Evolutionary conservation across 2,113 vertebrate genomes (phyloP).

Genomic region (Sakesphorus luctuosus): DNA sequence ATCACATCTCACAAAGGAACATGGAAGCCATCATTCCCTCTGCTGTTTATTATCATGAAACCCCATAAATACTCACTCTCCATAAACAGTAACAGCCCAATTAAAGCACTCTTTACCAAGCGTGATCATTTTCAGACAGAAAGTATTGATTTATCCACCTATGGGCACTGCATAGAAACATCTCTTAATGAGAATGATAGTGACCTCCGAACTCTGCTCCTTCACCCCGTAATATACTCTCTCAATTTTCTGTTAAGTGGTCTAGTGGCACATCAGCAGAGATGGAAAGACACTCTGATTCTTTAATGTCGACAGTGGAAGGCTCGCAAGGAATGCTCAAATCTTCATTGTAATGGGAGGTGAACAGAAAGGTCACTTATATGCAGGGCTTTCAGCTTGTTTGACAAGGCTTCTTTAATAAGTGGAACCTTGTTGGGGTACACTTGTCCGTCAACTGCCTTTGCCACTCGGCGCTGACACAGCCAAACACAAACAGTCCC

Average conservation of each 20-base stretch:
- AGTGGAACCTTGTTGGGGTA: slow-evolving; percentile 47
- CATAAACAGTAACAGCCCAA: slow-evolving; percentile 72
- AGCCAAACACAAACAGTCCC: slow-evolving; percentile 48
- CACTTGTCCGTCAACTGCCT: slow-evolving; percentile 58
- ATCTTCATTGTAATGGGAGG: slow-evolving; percentile 69
- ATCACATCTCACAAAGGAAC: slow-evolving; percentile 47
- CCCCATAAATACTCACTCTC: slow-evolving; percentile 59
- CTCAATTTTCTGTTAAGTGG: slow-evolving; percentile 78
- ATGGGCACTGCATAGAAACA: slow-evolving; percentile 73
- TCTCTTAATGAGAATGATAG: slow-evolving; percentile 79
- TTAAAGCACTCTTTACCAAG: slow-evolving; percentile 76
- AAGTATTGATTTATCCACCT: slow-evolving; percentile 76
- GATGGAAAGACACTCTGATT: slow-evolving; percentile 63
- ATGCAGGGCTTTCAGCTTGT: slow-evolving; percentile 61
- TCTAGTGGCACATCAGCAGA: slow-evolving; percentile 63
- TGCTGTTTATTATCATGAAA: slow-evolving; percentile 71
- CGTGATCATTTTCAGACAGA: slow-evolving; percentile 75
- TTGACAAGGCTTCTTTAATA: slow-evolving; percentile 68
- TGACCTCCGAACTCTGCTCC: slow-evolving; percentile 74
- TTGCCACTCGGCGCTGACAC: background rate
- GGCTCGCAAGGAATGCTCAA: slow-evolving; percentile 56
- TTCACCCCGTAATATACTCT: slow-evolving; percentile 73
- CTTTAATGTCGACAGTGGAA: slow-evolving; percentile 66
- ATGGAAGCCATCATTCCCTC: slow-evolving; percentile 32
- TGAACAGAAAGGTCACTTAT: slow-evolving; percentile 64